Base-by-base conservation (phyloP, 2,888 invertebrate genomes). In the Coronaproctus castanopsis region DNA sequence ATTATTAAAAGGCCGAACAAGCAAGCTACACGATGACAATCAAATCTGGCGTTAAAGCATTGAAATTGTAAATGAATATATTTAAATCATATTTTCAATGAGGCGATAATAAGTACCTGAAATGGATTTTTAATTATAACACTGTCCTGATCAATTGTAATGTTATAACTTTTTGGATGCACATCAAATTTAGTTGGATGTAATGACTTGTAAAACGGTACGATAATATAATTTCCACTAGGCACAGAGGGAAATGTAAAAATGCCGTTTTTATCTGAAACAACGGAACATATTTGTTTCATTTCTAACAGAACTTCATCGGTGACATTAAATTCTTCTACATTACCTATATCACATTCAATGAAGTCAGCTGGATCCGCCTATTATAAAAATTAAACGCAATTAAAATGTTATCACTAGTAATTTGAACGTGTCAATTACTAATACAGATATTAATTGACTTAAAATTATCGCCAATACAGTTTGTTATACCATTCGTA, bases 221-320 rank as follows among this genome's bases (percentile, higher is more conserved):
- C 71, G 20, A 93, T 71, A 55, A 76, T 75, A 70, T 93, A 96
- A 61, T 80, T 77, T 2, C 92, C 95, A 18, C 85, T 81, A 0
- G 88, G 83, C 1, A 96, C 77, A 56, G 84, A 77, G 1, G 82
- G 81, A 67, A 93, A 93, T 2, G 70, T 72, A 70, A 91, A 93
- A 67, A 78, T 77, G 14, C 96, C 95, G 53, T 76, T 75, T 59
- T 76, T 73, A 64, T 84, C 80, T 0, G 89, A 84, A 10, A 74
- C 74, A 0, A 83, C 79, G 68, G 85, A 80, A 68, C 95, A 95
- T 57, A 89, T 74, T 0, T 81, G 79, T 21, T 78, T 73, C 53
- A 58, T 24, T 20, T 61, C 63, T 8, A 64, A 59, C 24, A 65
- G 58, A 54, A 52, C 56, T 21, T 60, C n/a, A 21, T 76, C 76